phyloP scores from a whole-genome alignment of 2,797 vertebrate genomes.

The Schizopygopsis malacanthus region DNA sequence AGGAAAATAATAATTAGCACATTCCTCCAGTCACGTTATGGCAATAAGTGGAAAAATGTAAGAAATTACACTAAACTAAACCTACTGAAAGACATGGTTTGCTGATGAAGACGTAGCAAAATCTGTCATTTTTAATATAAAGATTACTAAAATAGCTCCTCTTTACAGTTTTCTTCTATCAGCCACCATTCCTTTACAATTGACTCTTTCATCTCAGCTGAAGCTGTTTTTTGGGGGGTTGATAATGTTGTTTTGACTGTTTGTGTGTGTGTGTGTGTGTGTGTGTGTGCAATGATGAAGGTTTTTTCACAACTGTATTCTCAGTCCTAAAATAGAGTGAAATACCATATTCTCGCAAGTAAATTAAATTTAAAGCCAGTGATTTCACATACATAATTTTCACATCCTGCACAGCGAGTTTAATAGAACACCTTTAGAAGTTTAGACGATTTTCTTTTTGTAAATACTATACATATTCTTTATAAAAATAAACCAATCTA shows the following conservation, averaged over 20 bases:
- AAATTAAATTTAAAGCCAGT: slow-evolving; percentile 1
- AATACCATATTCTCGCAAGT: not conserved
- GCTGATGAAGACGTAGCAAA: not conserved
- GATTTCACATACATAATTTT: not conserved
- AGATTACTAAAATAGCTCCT: slow-evolving; percentile 2
- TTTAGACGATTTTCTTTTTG: not conserved
- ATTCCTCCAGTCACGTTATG: not conserved
- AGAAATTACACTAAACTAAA: not conserved
- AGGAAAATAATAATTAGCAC: not conserved
- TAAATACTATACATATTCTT: not conserved
- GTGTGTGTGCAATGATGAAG: not conserved
- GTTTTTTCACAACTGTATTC: not conserved
- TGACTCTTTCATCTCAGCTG: not conserved
- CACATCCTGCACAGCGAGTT: not conserved
- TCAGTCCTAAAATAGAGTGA: not conserved
- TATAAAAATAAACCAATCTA: not conserved
- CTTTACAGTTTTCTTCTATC: slow-evolving; percentile 3
- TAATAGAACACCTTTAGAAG: not conserved
- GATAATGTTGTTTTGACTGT: slow-evolving; percentile 10
- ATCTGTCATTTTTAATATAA: not conserved
- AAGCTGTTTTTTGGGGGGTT: not conserved
- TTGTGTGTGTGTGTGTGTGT: not conserved
- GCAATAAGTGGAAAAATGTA: not conserved
- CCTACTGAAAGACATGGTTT: not conserved
- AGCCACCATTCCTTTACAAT: not conserved